A percentile compares a stretch with the other conserved stretches of the same genome.
phyloP scores from a whole-genome alignment of 2,113 vertebrate genomes.

The Bufo bufo region DNA sequence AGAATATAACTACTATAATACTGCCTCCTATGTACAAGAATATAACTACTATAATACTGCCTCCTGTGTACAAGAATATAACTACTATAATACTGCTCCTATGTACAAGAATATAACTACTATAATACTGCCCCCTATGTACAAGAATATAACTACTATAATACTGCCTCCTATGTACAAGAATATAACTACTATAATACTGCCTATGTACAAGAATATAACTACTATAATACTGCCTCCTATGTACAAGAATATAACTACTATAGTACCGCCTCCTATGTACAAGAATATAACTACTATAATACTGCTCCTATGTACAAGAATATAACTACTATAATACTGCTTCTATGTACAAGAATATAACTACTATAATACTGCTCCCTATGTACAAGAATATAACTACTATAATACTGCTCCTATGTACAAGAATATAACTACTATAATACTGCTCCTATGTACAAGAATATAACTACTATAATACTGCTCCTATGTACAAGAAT shows the following conservation, averaged over 20 bases:
- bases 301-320: background rate
- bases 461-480: too few species aligned
- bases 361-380: slow-evolving; percentile 9
- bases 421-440: slow-evolving; percentile 6
- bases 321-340: slow-evolving; percentile 13
- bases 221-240: slow-evolving; percentile 1
- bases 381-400: background rate
- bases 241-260: slow-evolving; percentile 3
- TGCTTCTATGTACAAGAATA: background rate
- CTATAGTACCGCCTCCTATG: background rate
- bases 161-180: background rate
- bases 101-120: background rate
- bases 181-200: slow-evolving; percentile 20
- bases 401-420: background rate
- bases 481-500: too few species aligned
- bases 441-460: background rate
- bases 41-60: slow-evolving; percentile 12
- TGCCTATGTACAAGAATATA: background rate
- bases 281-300: background rate
- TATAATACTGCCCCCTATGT: background rate
- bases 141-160: background rate
- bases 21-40: background rate
- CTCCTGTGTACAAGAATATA: slow-evolving; percentile 1
- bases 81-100: background rate
- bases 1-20: background rate